Evolutionary conservation across 2,797 vertebrate genomes (phyloP).

Genomic region (Lerista edwardsae): DNA sequence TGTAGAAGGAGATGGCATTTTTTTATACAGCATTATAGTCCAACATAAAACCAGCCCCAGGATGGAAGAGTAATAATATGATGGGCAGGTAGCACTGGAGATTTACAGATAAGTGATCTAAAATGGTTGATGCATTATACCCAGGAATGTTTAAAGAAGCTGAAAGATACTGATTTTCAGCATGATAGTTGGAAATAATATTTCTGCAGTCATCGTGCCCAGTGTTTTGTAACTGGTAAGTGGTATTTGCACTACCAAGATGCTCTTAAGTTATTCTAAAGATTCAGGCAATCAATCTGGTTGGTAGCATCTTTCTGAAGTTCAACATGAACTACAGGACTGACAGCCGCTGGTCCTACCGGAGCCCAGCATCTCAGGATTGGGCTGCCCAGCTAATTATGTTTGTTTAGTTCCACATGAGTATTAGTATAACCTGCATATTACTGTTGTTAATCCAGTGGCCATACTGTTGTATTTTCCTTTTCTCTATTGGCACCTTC

Average conservation of each 20-base stretch:
- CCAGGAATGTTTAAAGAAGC: neutral
- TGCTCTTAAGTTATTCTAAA: neutral
- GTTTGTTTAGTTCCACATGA: neutral
- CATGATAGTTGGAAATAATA: neutral
- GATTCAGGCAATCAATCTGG: neutral
- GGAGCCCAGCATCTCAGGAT: too few species aligned
- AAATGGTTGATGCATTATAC: conserved; percentile 18
- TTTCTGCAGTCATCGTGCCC: neutral
- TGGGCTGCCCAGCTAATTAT: too few species aligned
- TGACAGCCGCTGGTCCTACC: too few species aligned
- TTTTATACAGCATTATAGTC: conserved; percentile 22
- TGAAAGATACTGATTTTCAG: neutral
- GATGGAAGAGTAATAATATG: conserved; percentile 34
- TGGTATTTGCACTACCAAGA: neutral
- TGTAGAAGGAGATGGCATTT: conserved; percentile 39
- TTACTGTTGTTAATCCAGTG: neutral
- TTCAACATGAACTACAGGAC: neutral
- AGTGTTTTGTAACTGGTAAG: neutral
- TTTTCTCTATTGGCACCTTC: neutral
- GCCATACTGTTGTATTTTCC: neutral
- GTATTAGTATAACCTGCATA: neutral
- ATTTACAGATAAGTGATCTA: conserved; percentile 18
- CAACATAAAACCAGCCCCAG: conserved; percentile 46
- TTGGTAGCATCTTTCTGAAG: neutral
- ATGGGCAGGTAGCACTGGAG: conserved; percentile 20